Evolutionary conservation across 2,888 invertebrate species (phyloP), one percentile per base, ranked within the genome.

Genomic region (Colostygia pectinataria): DNA sequence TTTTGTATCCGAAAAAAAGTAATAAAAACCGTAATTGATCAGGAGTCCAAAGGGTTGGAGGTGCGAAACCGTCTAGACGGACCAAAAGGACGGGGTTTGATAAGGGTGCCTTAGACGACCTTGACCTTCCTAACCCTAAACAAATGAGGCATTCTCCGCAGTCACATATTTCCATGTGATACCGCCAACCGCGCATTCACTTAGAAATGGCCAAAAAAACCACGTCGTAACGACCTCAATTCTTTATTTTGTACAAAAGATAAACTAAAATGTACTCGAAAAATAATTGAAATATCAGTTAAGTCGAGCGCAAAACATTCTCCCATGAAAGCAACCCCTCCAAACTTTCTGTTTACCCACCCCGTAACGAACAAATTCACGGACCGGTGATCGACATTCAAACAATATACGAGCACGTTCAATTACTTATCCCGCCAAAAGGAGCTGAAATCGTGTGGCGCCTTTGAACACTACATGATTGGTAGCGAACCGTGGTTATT

Each of bases 31-130:
- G 69, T 78, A 79, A 85, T 79, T 77, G 78, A 74, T 75, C 74
- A 77, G 81, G 75, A 76, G 74, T 78, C 78, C 64, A 74, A 80
- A 84, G 80, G 85, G 85, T 84, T 82, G 75, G 70, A 87, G 85
- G 87, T 87, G 87, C 78, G 83, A 82, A 80, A 66, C 73, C 80
- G 89, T 89, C 89, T 89, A 89, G 89, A 89, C 89, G 84, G 79
- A 77, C 85, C 83, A 76, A 81, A 78, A 81, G 80, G 82, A 81
- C 82, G 80, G 79, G 74, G 75, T 78, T 79, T 87, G 87, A 85
- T 86, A 83, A 86, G 86, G 87, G 86, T 85, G 79, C 80, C 77
- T 78, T 74, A 71, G 77, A 66, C 78, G 83, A 74, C 89, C 89
- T 88, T 90, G 89, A 89, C 86, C 89, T 85, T 80, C 75, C 71